Evolutionary conservation across 2,888 invertebrate genomes (phyloP).

Genomic region (Eristalis tenax): DNA sequence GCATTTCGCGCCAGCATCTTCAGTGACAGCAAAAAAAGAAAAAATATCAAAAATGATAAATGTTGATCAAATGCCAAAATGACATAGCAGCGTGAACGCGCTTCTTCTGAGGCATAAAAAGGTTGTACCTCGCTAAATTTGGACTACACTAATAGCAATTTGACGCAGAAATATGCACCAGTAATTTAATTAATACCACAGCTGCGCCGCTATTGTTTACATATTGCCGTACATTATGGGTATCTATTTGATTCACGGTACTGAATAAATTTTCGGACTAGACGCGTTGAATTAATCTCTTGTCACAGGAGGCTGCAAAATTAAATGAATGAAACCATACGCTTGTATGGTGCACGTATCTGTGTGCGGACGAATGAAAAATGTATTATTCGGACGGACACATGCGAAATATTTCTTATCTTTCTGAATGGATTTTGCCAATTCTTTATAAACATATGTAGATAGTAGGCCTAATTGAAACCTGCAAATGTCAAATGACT

Average conservation of each 20-base stretch:
- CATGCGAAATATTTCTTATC: slow-evolving; percentile 14
- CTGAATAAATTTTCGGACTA: slow-evolving; percentile 20
- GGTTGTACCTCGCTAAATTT: slow-evolving; percentile 43
- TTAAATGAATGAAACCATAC: slow-evolving; percentile 69
- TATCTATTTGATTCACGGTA: slow-evolving; percentile 53
- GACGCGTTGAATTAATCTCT: slow-evolving; percentile 63
- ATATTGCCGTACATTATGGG: slow-evolving; percentile 8
- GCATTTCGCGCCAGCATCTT: slow-evolving; percentile 37
- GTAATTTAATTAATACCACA: slow-evolving; percentile 58
- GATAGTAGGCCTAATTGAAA: slow-evolving; percentile 58
- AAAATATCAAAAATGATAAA: slow-evolving; percentile 59
- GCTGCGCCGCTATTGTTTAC: slow-evolving; percentile 63
- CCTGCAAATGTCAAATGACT: slow-evolving; percentile 59
- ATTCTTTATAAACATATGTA: slow-evolving; percentile 41
- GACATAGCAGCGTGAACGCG: slow-evolving; percentile 56
- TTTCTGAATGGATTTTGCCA: slow-evolving; percentile 35
- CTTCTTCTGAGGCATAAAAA: slow-evolving; percentile 56
- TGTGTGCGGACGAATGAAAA: slow-evolving; percentile 46
- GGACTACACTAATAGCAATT: not conserved
- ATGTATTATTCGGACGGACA: slow-evolving; percentile 24
- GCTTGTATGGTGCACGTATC: not conserved
- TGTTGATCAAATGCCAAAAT: slow-evolving; percentile 71
- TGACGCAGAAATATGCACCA: slow-evolving; percentile 14
- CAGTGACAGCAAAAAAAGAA: slow-evolving; percentile 24
- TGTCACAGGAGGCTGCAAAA: slow-evolving; percentile 22